A percentile compares a stretch with the other conserved stretches of the same genome.
These are phyloP conservation scores for Nyctalus aviator DNA, from an alignment of 2,797 vertebrate species.

Conservation along the genomic window DNA sequence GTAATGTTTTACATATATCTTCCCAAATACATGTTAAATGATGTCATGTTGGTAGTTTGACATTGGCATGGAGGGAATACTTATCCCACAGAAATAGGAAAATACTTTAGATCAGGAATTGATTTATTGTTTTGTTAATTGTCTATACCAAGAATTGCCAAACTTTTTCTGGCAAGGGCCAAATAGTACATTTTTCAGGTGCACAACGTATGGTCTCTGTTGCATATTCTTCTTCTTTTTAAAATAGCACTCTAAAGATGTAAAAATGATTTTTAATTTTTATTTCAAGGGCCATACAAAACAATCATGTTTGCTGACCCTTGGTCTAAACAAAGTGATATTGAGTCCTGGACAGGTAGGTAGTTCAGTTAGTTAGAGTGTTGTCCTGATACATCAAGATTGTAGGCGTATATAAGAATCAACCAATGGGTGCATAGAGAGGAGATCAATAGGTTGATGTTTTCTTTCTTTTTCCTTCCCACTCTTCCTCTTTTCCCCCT, in stretches of 20 bases:
- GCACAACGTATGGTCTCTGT: background rate
- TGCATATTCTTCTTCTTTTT: slow-evolving; percentile 36
- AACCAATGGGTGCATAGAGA: background rate
- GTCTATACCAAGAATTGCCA: background rate
- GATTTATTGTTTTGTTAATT: slow-evolving; percentile 32
- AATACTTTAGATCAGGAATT: background rate
- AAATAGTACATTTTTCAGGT: slow-evolving; percentile 32
- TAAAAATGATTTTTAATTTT: slow-evolving; percentile 1
- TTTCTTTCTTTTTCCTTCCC: background rate
- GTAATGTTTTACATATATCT: background rate
- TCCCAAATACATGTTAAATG: background rate
- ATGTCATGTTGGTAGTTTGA: background rate
- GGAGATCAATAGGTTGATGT: background rate
- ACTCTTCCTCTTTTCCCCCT: background rate
- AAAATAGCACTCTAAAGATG: background rate
- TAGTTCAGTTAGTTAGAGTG: background rate
- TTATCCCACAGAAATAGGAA: background rate
- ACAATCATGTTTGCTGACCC: background rate
- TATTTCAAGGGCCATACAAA: background rate
- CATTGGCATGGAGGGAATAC: background rate
- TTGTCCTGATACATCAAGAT: background rate
- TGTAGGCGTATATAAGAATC: background rate
- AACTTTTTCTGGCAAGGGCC: background rate
- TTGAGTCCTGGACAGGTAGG: background rate
- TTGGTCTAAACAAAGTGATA: slow-evolving; percentile 18